These are phyloP conservation scores for Pachyuromys duprasi DNA, from an alignment of 2,797 vertebrate species.

Conservation along the genomic window DNA sequence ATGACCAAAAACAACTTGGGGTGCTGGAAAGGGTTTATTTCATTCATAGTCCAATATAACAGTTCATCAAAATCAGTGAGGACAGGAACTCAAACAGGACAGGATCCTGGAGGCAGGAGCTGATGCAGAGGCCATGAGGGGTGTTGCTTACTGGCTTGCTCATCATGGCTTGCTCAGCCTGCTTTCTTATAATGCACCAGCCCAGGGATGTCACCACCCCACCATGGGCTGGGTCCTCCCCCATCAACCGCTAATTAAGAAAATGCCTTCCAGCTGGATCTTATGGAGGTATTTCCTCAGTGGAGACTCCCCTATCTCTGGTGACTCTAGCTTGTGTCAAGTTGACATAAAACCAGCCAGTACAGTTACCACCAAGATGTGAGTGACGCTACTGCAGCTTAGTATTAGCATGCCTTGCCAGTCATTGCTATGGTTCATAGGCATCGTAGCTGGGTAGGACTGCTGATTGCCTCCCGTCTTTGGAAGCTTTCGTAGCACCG, in stretches of 20 bases:
- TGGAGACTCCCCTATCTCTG: not conserved
- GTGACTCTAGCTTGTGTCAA: not conserved
- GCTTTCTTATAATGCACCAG: not conserved
- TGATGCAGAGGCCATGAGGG: not conserved
- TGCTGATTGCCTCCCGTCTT: not conserved
- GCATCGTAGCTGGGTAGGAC: no score
- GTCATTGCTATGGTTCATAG: no score
- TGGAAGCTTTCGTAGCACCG: not conserved
- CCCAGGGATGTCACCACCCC: not conserved
- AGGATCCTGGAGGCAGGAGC: not conserved
- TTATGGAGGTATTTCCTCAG: not conserved
- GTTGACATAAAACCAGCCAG: not conserved
- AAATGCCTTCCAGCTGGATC: not conserved
- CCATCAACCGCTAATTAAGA: not conserved
- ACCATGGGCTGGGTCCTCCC: not conserved
- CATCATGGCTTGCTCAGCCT: not conserved
- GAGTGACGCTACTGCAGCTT: not conserved
- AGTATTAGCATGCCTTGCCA: not conserved
- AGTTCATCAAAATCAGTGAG: not conserved
- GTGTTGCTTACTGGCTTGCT: not conserved
- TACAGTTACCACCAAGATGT: not conserved
- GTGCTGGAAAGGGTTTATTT: not conserved
- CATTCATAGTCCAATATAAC: not conserved
- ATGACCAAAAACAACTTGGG: not conserved
- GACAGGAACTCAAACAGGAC: not conserved